These are phyloP conservation scores for Magallana gigas DNA, from an alignment of 1,140 invertebrate genomes.

Conservation along the genomic window DNA sequence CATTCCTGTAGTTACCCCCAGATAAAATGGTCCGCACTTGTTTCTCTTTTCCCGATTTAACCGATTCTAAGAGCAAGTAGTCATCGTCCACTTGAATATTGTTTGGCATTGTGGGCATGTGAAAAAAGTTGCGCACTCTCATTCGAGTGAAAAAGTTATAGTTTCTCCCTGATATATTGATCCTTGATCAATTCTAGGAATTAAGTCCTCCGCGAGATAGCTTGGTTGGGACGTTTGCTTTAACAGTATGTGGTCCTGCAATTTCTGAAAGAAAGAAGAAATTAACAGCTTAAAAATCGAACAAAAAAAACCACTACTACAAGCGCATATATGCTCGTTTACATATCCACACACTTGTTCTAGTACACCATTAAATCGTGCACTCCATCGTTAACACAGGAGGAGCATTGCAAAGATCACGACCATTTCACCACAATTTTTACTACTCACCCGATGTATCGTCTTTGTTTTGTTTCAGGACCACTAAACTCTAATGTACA, in stretches of 20 bases:
- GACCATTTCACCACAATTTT: neutral
- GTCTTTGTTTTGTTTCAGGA: slow-evolving; percentile 18
- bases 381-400: neutral
- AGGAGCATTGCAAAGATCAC: neutral
- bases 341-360: neutral
- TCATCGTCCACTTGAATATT: slow-evolving; percentile 58
- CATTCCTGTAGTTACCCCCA: slow-evolving; percentile 52
- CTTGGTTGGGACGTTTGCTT: neutral
- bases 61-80: slow-evolving; percentile 66
- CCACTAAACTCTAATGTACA: neutral
- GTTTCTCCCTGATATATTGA: neutral
- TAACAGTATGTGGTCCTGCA: slow-evolving; percentile 3
- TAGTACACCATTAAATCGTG: neutral
- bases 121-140: neutral
- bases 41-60: slow-evolving; percentile 67
- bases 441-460: neutral
- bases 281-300: neutral
- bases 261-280: slow-evolving; percentile 8
- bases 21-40: slow-evolving; percentile 61
- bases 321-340: neutral
- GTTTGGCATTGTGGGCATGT: slow-evolving; percentile 51
- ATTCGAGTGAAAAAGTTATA: neutral
- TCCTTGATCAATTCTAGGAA: neutral
- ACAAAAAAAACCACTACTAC: neutral
- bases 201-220: neutral